A percentile compares a stretch with the other conserved stretches of the same genome.
These are phyloP conservation scores for Pseudorhiza aurosa DNA, from an alignment of 30 jellyfish, hydroid and myxozoan species.

Conservation along the genomic window DNA sequence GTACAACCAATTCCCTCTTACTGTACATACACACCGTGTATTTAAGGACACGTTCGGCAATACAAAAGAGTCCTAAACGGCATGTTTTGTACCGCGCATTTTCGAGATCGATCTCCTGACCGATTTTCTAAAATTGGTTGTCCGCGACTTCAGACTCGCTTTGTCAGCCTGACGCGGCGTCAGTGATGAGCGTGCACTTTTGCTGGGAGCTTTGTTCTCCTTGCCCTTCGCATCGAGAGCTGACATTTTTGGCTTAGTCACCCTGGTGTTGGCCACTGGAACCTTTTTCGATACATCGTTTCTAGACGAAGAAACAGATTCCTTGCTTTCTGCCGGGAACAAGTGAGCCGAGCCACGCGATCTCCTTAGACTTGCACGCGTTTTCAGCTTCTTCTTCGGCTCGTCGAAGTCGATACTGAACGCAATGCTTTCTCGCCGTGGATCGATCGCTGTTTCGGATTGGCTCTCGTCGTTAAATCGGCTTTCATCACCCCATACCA, in stretches of 20 bases:
- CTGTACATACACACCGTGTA: too few relatives aligned
- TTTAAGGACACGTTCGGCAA: not conserved
- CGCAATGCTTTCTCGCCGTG: constrained; percentile 68
- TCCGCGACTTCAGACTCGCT: constrained; percentile 44
- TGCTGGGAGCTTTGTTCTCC: constrained; percentile 2
- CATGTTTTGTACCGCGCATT: constrained; percentile 49
- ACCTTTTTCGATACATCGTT: not conserved
- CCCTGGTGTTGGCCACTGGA: not conserved
- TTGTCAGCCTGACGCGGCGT: constrained; percentile 60
- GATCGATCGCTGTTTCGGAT: constrained; percentile 12
- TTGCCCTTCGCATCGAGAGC: not conserved
- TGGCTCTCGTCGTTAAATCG: constrained; percentile 38
- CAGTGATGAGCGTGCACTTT: not conserved
- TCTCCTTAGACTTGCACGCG: constrained; percentile 65
- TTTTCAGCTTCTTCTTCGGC: constrained; percentile 52
- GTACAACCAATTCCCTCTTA: too few relatives aligned
- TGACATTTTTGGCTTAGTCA: not conserved
- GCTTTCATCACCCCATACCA: constrained; percentile 61
- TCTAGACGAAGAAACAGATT: constrained; percentile 12
- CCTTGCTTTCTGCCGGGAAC: constrained; percentile 21
- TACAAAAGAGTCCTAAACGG: not conserved
- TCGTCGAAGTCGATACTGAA: constrained; percentile 50
- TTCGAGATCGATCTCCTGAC: constrained; percentile 50
- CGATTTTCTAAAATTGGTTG: constrained; percentile 57
- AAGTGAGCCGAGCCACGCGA: constrained; percentile 64